A percentile compares a stretch with the other conserved stretches of the same genome.
Conservation (phyloP, 1,140 invertebrate species). For the Hyles euphorbiae region DNA sequence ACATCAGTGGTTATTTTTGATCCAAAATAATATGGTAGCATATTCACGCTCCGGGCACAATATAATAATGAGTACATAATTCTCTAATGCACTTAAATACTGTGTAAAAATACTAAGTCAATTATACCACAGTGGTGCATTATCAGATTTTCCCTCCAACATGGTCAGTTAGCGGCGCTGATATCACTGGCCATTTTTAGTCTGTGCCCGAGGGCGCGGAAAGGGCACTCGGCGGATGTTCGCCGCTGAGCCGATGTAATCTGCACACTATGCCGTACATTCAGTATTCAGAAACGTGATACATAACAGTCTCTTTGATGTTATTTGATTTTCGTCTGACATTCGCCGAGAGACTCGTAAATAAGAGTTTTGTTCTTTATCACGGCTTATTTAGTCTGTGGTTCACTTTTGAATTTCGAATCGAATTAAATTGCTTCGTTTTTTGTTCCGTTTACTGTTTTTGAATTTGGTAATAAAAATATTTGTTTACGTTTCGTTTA, state of each 20-base stretch:
- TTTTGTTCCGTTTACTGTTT: too few species aligned
- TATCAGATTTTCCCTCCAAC: not conserved
- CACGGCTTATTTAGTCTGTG: conserved; percentile 5
- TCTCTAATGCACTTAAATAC: too few species aligned
- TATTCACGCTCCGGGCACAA: too few species aligned
- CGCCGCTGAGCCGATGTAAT: conserved; percentile 32
- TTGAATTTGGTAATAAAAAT: too few species aligned
- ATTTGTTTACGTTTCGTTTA: too few species aligned
- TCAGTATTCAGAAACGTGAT: conserved; percentile 34
- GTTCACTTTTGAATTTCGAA: too few species aligned
- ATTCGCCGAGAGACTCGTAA: conserved; percentile 36
- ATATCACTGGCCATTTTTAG: not conserved
- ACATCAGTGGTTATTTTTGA: too few species aligned
- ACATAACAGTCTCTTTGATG: conserved; percentile 51
- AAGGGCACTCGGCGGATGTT: conserved; percentile 39
- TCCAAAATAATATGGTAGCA: too few species aligned
- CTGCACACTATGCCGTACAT: conserved; percentile 26
- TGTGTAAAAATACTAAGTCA: too few species aligned
- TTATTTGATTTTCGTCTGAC: conserved; percentile 47
- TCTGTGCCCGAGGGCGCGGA: conserved; percentile 13
- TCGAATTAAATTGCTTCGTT: too few species aligned
- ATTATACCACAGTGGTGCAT: too few species aligned
- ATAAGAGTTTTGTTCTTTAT: conserved; percentile 23
- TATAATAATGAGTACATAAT: too few species aligned
- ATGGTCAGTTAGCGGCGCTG: conserved; percentile 1